Percentiles rank a stretch among this genome's conserved stretches.
These are phyloP conservation scores for Coryphaenoides rupestris DNA, from an alignment of 2,113 vertebrate genomes.

Conservation along the genomic window DNA sequence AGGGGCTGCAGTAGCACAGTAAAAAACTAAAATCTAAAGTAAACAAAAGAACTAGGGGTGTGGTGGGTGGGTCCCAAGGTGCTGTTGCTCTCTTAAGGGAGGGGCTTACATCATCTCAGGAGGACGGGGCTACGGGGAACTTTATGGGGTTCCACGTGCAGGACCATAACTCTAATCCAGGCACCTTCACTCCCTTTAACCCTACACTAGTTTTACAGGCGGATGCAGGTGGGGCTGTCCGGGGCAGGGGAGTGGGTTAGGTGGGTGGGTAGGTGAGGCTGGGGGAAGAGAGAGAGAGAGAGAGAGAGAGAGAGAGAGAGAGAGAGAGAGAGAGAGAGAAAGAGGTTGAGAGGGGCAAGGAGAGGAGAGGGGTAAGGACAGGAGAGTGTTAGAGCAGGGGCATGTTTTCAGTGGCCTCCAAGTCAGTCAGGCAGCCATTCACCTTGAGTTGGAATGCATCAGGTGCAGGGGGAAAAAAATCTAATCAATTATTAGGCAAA, in stretches of 20 bases:
- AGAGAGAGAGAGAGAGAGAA: not conserved
- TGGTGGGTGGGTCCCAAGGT: constrained; percentile 58
- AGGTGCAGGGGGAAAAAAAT: constrained; percentile 35
- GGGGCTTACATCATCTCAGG: constrained; percentile 58
- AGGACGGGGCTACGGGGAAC: constrained; percentile 32
- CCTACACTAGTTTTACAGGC: constrained; percentile 60
- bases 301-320: not conserved
- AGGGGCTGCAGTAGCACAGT: constrained; percentile 29
- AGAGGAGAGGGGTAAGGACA: constrained; percentile 38
- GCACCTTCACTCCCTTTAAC: constrained; percentile 47
- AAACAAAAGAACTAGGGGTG: constrained; percentile 10
- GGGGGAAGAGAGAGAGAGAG: not conserved
- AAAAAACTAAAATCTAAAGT: constrained; percentile 45
- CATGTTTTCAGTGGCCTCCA: constrained; percentile 69
- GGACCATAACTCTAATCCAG: constrained; percentile 67
- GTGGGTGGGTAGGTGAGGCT: not conserved
- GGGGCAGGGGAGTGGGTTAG: not conserved
- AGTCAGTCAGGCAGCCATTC: constrained; percentile 72
- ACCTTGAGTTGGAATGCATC: constrained; percentile 74
- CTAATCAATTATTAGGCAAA: constrained; percentile 45
- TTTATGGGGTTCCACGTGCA: constrained; percentile 66
- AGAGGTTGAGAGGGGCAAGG: constrained; percentile 4
- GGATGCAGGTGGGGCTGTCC: constrained; percentile 40
- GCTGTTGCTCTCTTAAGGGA: constrained; percentile 57
- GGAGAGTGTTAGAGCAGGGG: constrained; percentile 41